A percentile compares a stretch with the other conserved stretches of the same genome.
phyloP scores from a whole-genome alignment of 2,888 invertebrate genomes.

The Leucoma salicis region DNA sequence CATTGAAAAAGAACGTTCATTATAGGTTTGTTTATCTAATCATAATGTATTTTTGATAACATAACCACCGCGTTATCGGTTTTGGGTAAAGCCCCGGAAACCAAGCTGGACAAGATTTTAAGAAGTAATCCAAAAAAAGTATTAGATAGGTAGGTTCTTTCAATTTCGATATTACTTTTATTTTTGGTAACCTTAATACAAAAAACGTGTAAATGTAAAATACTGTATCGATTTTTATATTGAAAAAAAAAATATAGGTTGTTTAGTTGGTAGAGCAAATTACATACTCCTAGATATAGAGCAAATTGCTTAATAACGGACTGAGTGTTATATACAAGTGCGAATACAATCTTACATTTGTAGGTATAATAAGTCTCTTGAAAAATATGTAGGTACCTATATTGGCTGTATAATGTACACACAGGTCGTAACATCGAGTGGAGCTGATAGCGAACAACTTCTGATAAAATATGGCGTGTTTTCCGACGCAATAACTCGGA shows the following conservation, averaged over 20 bases:
- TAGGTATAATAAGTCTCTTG: slow-evolving; percentile 19
- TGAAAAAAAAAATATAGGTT: background rate
- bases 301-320: background rate
- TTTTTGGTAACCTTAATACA: slow-evolving; percentile 19
- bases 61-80: slow-evolving; percentile 11
- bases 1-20: slow-evolving; percentile 10
- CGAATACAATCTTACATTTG: slow-evolving; percentile 9
- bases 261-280: background rate
- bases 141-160: no score
- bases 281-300: background rate
- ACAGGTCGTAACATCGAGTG: slow-evolving; percentile 37
- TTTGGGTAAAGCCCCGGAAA: slow-evolving; percentile 28
- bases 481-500: slow-evolving; percentile 68
- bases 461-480: slow-evolving; percentile 72
- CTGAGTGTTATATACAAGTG: background rate
- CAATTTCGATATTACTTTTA: slow-evolving; percentile 43
- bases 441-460: slow-evolving; percentile 67
- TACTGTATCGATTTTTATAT: no score
- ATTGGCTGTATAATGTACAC: slow-evolving; percentile 32
- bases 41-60: slow-evolving; percentile 10
- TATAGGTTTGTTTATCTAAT: slow-evolving; percentile 12
- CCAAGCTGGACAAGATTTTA: slow-evolving; percentile 43
- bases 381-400: slow-evolving; percentile 8
- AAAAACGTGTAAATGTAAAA: background rate
- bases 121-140: slow-evolving; percentile 44